These are phyloP conservation scores for Hyppa rectilinea DNA, from an alignment of 2,888 invertebrate genomes.

Conservation along the genomic window DNA sequence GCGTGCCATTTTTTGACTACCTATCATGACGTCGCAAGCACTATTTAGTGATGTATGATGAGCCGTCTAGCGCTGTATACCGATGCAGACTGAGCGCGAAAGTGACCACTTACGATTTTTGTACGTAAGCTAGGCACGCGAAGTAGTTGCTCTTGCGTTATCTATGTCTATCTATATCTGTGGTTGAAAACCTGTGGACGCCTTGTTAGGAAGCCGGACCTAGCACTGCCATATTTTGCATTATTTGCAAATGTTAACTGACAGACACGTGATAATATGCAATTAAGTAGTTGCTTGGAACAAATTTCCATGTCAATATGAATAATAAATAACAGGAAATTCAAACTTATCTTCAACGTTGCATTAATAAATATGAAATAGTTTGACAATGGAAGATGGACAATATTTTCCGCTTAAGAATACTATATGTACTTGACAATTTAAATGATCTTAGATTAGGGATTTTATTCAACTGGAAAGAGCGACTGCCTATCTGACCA, in stretches of 20 bases:
- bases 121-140: too few species aligned
- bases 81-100: too few species aligned
- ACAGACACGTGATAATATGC: slow-evolving; percentile 23
- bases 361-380: background rate
- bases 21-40: too few species aligned
- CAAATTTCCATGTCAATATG: background rate
- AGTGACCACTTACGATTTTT: too few species aligned
- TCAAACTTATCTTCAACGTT: background rate
- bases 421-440: background rate
- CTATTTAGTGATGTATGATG: too few species aligned
- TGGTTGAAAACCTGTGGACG: slow-evolving; percentile 30
- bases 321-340: slow-evolving; percentile 1
- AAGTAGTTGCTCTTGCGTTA: too few species aligned
- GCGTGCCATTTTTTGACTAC: too few species aligned
- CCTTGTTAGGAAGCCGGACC: slow-evolving; percentile 46
- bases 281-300: slow-evolving; percentile 13
- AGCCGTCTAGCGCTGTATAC: too few species aligned
- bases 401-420: background rate
- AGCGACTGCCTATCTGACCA: too few species aligned
- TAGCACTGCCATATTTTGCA: slow-evolving; percentile 45
- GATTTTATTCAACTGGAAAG: too few species aligned
- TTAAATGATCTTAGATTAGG: background rate
- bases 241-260: slow-evolving; percentile 34
- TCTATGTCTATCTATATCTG: too few species aligned
- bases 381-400: background rate